Evolutionary conservation across 2,797 vertebrate species (phyloP), one percentile per base, ranked within the genome.

Genomic region (Menidia menidia): DNA sequence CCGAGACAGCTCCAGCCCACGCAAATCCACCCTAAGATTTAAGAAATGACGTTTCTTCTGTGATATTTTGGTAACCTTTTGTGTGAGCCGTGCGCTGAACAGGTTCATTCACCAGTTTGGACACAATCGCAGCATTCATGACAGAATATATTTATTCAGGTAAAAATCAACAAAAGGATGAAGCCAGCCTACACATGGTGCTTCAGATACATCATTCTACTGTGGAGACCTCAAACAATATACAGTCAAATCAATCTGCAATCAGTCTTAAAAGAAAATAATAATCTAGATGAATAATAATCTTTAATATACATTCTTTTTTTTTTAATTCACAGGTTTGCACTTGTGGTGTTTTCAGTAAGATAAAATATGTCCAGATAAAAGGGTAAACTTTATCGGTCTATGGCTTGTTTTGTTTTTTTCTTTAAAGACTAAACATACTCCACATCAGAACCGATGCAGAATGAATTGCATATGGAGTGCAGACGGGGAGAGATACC

Each of bases 301-400:
- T 68, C 45, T 81, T 76, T 73, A 71, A 74, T 86, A 88, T 74
- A 90, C 74, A 85, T 83, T 89, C 64, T 71, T 72, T 77, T 62
- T 67, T 5, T 65, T 59, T 44, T 60, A 35, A 83, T 87, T 83
- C 83, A 92, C 80, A 91, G 73, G 75, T 91, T 94, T 94, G 93
- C 93, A 94, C 93, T 94, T 94, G 73, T 74, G 93, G 91, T 90
- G 87, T 89, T 87, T 80, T 77, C 56, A 75, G 76, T 42, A 52
- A 79, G 81, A 48, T 18, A 35, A 42, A 59, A 64, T 31, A 31
- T 19, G 7, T 61, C 43, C 59, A 76, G 68, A 33, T 31, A 67
- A 57, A 48, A 45, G 69, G 32, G 68, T 67, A 71, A 53, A 68
- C 71, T 56, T 65, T 88, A 84, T 53, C 68, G 62, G 77, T 82